phyloP scores from a whole-genome alignment of 2,888 invertebrate species.

The Calliopum simillimum region DNA sequence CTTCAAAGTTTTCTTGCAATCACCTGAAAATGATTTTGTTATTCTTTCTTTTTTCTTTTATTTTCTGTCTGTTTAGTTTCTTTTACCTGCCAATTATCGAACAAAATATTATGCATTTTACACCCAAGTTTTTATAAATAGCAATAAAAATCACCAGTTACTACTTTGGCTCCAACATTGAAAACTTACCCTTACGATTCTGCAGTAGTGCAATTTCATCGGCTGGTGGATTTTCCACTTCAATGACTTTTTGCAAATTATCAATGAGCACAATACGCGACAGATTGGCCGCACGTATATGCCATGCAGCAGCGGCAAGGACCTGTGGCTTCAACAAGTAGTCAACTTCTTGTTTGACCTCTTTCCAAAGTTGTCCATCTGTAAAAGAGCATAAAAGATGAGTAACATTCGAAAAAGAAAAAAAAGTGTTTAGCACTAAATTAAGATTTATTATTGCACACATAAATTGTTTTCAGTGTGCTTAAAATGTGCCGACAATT shows the following conservation, averaged over 20 bases:
- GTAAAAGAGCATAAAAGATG: neutral
- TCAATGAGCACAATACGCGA: conserved; percentile 79
- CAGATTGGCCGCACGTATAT: conserved; percentile 74
- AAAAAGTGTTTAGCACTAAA: neutral
- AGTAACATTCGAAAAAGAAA: neutral
- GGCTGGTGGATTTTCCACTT: conserved; percentile 81
- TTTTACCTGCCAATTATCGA: neutral
- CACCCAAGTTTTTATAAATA: neutral
- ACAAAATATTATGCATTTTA: neutral
- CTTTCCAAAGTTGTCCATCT: conserved; percentile 67
- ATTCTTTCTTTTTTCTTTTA: neutral
- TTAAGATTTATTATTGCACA: neutral
- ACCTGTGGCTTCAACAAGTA: conserved; percentile 77
- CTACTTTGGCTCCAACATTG: neutral
- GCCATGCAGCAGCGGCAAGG: conserved; percentile 73
- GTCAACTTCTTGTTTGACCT: conserved; percentile 71
- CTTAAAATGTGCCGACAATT: neutral
- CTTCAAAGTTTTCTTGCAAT: neutral
- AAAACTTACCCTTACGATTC: conserved; percentile 75
- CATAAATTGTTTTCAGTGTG: neutral
- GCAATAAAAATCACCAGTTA: neutral
- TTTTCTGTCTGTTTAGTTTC: neutral
- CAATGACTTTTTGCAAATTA: conserved; percentile 82
- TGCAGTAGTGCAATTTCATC: conserved; percentile 77
- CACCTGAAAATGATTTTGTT: neutral